Conservation (phyloP, 1,140 invertebrate species). For the Micrasema longulum region DNA sequence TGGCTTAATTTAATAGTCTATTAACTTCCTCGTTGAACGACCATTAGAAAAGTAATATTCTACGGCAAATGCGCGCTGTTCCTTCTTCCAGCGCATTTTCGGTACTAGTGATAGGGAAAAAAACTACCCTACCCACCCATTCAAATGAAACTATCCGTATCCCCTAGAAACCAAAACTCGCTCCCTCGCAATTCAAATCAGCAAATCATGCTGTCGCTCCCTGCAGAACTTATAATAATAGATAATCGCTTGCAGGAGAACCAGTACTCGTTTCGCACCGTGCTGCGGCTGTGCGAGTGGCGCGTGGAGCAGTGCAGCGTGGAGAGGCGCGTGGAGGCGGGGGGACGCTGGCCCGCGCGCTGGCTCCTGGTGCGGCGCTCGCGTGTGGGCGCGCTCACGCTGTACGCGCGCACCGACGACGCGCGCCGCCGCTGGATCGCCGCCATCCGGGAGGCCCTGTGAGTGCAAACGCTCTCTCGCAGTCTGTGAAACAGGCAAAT, state of each 20-base stretch:
- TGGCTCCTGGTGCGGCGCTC: slow-evolving; percentile 88
- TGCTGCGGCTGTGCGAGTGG: slow-evolving; percentile 86
- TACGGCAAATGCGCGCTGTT: too few species aligned
- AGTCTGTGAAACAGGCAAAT: neutral
- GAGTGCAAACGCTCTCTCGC: slow-evolving; percentile 64
- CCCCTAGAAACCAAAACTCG: too few species aligned
- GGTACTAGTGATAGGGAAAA: too few species aligned
- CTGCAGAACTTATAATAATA: too few species aligned
- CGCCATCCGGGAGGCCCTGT: slow-evolving; percentile 92
- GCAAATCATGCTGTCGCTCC: too few species aligned
- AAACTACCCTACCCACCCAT: too few species aligned
- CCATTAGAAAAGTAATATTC: too few species aligned
- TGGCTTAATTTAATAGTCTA: too few species aligned
- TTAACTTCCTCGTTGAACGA: too few species aligned
- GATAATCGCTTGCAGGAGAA: slow-evolving; percentile 82
- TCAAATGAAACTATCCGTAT: too few species aligned
- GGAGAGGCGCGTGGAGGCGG: slow-evolving; percentile 72
- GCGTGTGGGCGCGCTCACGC: slow-evolving; percentile 86
- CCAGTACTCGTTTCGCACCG: slow-evolving; percentile 92
- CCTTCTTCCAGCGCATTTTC: too few species aligned
- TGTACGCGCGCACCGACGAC: slow-evolving; percentile 91
- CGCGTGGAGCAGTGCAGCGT: slow-evolving; percentile 83
- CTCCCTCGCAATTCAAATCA: too few species aligned
- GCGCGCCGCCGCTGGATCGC: slow-evolving; percentile 92
- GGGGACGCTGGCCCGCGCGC: slow-evolving; percentile 82